These are phyloP conservation scores for Luperina testacea DNA, from an alignment of 2,888 invertebrate species.

Conservation along the genomic window DNA sequence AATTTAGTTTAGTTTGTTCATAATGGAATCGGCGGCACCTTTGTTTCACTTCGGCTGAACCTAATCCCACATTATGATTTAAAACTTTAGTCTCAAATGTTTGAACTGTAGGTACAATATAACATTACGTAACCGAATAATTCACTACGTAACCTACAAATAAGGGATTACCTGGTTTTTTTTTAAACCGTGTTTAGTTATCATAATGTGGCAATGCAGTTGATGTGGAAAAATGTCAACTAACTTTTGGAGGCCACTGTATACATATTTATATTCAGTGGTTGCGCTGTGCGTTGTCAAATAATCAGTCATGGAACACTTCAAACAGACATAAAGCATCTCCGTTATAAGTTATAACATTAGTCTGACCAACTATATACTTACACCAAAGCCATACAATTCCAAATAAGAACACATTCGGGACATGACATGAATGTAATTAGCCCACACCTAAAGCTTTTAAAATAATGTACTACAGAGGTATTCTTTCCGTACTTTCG, in stretches of 20 bases:
- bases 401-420: constrained; percentile 17
- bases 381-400: background rate
- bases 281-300: background rate
- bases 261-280: background rate
- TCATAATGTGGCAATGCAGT: background rate
- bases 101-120: no score
- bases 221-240: background rate
- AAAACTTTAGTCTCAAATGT: no score
- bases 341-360: background rate
- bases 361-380: background rate
- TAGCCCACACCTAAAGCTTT: constrained; percentile 43
- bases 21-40: no score
- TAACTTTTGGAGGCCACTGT: background rate
- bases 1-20: no score
- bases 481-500: constrained; percentile 67
- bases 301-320: background rate
- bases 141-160: no score
- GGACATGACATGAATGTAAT: constrained; percentile 42
- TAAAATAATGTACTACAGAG: constrained; percentile 52
- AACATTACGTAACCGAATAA: no score
- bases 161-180: no score
- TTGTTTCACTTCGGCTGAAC: no score
- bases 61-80: no score
- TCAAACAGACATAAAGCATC: background rate
- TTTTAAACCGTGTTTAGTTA: background rate